Conservation (phyloP, 2,797 vertebrate species). For the Selene dorsalis region DNA sequence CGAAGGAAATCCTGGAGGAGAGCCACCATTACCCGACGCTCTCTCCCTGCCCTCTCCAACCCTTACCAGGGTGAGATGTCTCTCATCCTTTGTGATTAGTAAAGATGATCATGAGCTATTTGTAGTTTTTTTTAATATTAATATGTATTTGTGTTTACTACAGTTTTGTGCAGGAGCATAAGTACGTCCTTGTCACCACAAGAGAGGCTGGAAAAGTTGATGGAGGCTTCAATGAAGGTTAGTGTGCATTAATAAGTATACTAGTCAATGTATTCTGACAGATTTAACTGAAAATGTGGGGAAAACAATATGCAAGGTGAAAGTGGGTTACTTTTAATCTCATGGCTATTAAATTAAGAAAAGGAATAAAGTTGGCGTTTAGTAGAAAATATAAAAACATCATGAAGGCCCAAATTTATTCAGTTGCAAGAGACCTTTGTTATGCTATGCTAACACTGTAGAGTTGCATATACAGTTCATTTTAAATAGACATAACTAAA, state of each 20-base stretch:
- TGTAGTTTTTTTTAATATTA: neutral
- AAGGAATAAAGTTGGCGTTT: neutral
- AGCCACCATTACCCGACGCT: conserved; percentile 79
- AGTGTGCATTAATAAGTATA: neutral
- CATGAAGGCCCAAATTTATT: neutral
- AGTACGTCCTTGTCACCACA: conserved; percentile 77
- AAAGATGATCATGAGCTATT: fast-evolving
- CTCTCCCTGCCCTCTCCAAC: conserved; percentile 77
- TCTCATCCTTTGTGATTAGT: neutral
- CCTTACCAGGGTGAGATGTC: conserved; percentile 74
- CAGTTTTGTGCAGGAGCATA: conserved; percentile 83
- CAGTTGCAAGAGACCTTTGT: neutral
- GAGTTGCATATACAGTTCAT: neutral
- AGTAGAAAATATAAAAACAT: neutral
- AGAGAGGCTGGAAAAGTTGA: conserved; percentile 83
- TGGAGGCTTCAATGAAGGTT: conserved; percentile 85
- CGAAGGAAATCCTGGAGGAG: conserved; percentile 85
- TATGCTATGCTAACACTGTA: neutral
- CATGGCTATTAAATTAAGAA: too few species aligned
- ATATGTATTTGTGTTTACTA: conserved; percentile 15
- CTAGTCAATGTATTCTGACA: neutral
- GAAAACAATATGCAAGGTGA: neutral
- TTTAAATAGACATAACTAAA: conserved; percentile 1
- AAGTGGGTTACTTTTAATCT: neutral
- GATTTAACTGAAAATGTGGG: neutral